phyloP scores from a whole-genome alignment of 2,797 vertebrate species.

The Neosilurus mollespiculum region DNA sequence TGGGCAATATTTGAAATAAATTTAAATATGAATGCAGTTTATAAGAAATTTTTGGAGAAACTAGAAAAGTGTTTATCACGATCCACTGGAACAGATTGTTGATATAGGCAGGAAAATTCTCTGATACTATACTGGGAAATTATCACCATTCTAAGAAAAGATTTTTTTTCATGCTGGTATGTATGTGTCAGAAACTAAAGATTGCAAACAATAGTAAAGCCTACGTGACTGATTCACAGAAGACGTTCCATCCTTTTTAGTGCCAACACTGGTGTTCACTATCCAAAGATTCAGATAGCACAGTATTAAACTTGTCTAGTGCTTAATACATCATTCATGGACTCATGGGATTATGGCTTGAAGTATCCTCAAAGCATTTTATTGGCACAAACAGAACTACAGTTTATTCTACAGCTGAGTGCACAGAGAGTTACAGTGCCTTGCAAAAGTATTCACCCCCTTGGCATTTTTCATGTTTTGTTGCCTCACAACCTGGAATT shows the following conservation, averaged over 20 bases:
- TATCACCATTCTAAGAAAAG: not conserved
- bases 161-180: not conserved
- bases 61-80: not conserved
- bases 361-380: not conserved
- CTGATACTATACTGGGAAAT: not conserved
- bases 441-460: too few relatives aligned
- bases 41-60: not conserved
- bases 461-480: too few relatives aligned
- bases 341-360: not conserved
- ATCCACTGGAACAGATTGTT: not conserved
- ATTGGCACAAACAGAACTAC: not conserved
- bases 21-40: too few relatives aligned
- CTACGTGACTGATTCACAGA: not conserved
- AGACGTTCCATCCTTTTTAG: not conserved
- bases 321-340: not conserved
- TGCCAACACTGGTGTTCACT: not conserved
- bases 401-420: not conserved
- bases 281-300: too few relatives aligned
- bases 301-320: not conserved
- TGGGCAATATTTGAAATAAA: too few relatives aligned
- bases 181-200: not conserved
- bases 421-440: not conserved
- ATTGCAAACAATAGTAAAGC: not conserved
- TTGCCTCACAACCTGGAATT: too few relatives aligned
- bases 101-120: not conserved